These are phyloP conservation scores for Xiphydria camelus DNA, from an alignment of 2,888 invertebrate species.

Conservation along the genomic window DNA sequence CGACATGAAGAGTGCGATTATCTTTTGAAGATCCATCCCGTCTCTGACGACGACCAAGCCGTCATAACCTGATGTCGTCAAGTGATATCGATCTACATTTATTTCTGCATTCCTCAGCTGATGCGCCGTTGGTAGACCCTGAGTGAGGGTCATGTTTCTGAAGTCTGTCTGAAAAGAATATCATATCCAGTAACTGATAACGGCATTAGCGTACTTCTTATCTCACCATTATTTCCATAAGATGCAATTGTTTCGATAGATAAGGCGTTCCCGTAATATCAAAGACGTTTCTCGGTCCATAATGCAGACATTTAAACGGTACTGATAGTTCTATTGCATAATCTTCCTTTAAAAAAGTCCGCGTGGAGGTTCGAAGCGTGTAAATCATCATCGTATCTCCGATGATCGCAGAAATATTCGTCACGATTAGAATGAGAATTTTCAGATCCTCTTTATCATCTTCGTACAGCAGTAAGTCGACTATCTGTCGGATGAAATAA, in stretches of 20 bases:
- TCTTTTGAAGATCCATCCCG: slow-evolving; percentile 33
- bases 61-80: slow-evolving; percentile 57
- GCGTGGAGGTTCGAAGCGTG: slow-evolving; percentile 18
- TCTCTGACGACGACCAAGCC: slow-evolving; percentile 56
- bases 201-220: background rate
- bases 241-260: slow-evolving; percentile 39
- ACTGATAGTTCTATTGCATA: slow-evolving; percentile 24
- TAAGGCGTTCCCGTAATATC: slow-evolving; percentile 37
- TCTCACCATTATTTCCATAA: slow-evolving; percentile 33
- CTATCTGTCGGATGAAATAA: too few species aligned
- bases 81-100: slow-evolving; percentile 32
- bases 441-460: slow-evolving; percentile 6
- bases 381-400: slow-evolving; percentile 32
- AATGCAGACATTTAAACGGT: slow-evolving; percentile 27
- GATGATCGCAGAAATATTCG: slow-evolving; percentile 14
- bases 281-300: slow-evolving; percentile 18
- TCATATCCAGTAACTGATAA: background rate
- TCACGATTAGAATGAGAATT: slow-evolving; percentile 30
- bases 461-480: slow-evolving; percentile 41
- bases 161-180: slow-evolving; percentile 28
- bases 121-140: slow-evolving; percentile 47
- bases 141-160: slow-evolving; percentile 20
- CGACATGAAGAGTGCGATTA: slow-evolving; percentile 42
- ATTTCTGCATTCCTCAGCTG: slow-evolving; percentile 52
- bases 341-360: slow-evolving; percentile 6